Percentiles rank a stretch among this genome's conserved stretches.
phyloP scores from a whole-genome alignment of 1,140 invertebrate species.

The Drosophila rufa region DNA sequence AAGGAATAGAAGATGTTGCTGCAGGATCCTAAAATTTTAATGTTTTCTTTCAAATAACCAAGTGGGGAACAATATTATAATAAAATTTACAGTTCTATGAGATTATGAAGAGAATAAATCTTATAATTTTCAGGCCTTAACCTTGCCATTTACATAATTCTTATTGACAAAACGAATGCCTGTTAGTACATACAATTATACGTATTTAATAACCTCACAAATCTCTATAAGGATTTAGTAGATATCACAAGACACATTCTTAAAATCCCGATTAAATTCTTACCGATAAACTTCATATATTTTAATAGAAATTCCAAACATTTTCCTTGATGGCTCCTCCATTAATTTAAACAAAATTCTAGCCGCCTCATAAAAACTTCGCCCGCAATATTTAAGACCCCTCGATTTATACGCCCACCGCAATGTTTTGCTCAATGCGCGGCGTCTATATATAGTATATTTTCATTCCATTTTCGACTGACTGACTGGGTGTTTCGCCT shows the following conservation, averaged over 20 bases:
- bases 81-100: too few species aligned
- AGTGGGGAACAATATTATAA: too few species aligned
- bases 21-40: background rate
- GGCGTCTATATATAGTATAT: slow-evolving; percentile 24
- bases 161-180: background rate
- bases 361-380: slow-evolving; percentile 41
- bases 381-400: slow-evolving; percentile 33
- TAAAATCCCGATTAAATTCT: slow-evolving; percentile 10
- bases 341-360: slow-evolving; percentile 48
- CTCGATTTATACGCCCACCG: slow-evolving; percentile 10
- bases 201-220: slow-evolving; percentile 1
- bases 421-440: slow-evolving; percentile 2
- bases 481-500: slow-evolving; percentile 16
- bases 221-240: background rate
- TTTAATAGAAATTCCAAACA: slow-evolving; percentile 29
- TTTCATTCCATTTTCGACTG: slow-evolving; percentile 42
- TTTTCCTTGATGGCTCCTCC: slow-evolving; percentile 25
- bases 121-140: background rate
- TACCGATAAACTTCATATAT: slow-evolving; percentile 27
- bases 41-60: background rate
- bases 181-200: background rate
- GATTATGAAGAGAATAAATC: too few species aligned
- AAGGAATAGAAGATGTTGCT: background rate
- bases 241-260: background rate
- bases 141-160: background rate